Conservation (phyloP, 1,140 invertebrate genomes). For the Drosophila baimaii region DNA sequence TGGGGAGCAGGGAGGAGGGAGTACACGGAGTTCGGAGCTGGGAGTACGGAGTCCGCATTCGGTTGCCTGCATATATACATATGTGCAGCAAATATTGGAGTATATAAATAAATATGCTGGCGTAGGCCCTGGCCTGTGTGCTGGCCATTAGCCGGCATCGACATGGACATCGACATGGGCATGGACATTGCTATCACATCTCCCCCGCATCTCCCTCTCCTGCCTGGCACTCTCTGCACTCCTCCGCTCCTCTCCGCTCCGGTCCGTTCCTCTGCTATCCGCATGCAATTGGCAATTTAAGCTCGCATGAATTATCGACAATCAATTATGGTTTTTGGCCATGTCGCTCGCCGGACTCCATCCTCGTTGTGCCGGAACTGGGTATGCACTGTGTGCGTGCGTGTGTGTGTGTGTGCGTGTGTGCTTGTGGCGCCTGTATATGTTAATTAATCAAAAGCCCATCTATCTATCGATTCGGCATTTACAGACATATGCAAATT, state of each 20-base stretch:
- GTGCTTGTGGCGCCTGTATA: conserved; percentile 41
- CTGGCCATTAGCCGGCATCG: conserved; percentile 37
- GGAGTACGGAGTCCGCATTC: conserved; percentile 1
- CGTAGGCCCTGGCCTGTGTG: conserved; percentile 12
- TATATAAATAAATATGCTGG: conserved; percentile 47
- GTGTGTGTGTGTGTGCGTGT: conserved; percentile 18
- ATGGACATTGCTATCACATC: conserved; percentile 21
- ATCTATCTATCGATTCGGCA: conserved; percentile 78
- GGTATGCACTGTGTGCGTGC: conserved; percentile 12
- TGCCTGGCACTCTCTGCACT: neutral
- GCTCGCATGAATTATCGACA: conserved; percentile 81
- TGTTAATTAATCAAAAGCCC: conserved; percentile 81
- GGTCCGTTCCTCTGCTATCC: conserved; percentile 6
- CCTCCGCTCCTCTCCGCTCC: neutral
- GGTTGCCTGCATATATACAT: conserved; percentile 15
- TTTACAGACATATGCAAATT: conserved; percentile 82
- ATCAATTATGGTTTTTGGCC: conserved; percentile 81
- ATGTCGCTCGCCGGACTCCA: conserved; percentile 53
- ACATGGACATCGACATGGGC: neutral
- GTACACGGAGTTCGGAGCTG: neutral
- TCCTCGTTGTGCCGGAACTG: conserved; percentile 15
- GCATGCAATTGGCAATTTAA: conserved; percentile 80
- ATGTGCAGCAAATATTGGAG: conserved; percentile 42
- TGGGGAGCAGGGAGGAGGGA: neutral
- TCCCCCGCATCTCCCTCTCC: conserved; percentile 19